These are phyloP conservation scores for Saccopteryx bilineata DNA, from an alignment of 2,113 vertebrate species.

Conservation along the genomic window DNA sequence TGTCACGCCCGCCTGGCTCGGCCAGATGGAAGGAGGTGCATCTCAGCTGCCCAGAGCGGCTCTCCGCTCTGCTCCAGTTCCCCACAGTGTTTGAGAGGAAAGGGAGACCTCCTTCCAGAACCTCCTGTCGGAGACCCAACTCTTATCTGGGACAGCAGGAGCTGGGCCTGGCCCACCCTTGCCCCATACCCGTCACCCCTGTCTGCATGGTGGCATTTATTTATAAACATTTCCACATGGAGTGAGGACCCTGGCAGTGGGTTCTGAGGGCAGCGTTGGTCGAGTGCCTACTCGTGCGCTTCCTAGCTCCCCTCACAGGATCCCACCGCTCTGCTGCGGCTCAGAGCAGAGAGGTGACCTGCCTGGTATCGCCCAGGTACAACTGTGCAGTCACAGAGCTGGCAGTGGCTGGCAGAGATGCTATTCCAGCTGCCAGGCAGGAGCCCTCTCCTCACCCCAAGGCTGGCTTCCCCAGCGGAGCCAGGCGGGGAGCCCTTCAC, in stretches of 20 bases:
- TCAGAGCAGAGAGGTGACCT: background rate
- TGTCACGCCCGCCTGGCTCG: fast-evolving
- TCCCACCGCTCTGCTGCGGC: too few species aligned
- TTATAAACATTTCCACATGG: background rate
- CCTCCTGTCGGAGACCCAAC: background rate
- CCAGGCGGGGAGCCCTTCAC: background rate
- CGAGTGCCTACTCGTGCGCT: background rate
- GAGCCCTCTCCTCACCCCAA: background rate
- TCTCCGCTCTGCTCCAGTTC: too few species aligned
- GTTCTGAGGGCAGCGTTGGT: fast-evolving
- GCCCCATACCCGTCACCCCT: fast-evolving
- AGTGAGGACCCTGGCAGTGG: fast-evolving
- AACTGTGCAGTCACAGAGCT: fast-evolving
- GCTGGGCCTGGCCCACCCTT: background rate
- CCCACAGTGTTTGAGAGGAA: background rate
- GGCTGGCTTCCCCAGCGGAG: background rate
- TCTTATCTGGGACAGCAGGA: background rate
- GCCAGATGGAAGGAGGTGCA: fast-evolving
- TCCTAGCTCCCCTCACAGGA: too few species aligned
- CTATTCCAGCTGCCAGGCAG: too few species aligned
- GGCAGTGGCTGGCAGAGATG: background rate
- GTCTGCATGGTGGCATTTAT: too few species aligned
- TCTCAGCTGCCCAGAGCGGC: fast-evolving
- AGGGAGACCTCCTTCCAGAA: slow-evolving; percentile 12
- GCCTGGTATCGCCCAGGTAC: background rate